Conservation (phyloP, 1,140 invertebrate species). For the Drosophila nigromelanica region DNA sequence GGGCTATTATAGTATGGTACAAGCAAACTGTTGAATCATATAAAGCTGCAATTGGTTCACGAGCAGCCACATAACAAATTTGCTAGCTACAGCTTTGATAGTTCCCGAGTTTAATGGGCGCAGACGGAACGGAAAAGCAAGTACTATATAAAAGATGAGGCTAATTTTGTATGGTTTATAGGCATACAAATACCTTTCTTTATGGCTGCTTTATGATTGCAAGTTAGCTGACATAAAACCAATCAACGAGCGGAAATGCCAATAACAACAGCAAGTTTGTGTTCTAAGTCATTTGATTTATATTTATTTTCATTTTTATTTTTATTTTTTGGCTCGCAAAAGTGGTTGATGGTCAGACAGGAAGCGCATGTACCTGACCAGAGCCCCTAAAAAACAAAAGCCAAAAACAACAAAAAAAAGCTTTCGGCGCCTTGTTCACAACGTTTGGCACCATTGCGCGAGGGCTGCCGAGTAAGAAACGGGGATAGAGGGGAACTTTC, state of each 20-base stretch:
- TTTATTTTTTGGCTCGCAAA: neutral
- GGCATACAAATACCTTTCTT: neutral
- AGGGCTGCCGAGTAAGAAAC: neutral
- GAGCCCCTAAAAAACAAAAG: too few relatives aligned
- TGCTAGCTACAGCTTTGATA: too few relatives aligned
- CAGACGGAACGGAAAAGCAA: neutral
- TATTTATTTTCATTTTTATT: too few relatives aligned
- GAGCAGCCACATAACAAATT: too few relatives aligned
- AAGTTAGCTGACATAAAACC: neutral
- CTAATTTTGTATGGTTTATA: neutral
- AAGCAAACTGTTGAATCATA: too few relatives aligned
- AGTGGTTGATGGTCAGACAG: neutral
- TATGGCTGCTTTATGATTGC: neutral
- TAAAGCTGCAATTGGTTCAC: too few relatives aligned
- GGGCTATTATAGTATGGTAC: too few relatives aligned
- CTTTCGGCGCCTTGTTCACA: slow-evolving; percentile 34
- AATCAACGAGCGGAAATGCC: slow-evolving; percentile 19
- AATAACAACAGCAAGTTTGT: slow-evolving; percentile 42
- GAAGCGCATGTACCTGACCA: neutral
- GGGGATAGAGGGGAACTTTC: slow-evolving; percentile 50
- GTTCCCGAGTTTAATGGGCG: too few relatives aligned
- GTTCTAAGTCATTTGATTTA: slow-evolving; percentile 57
- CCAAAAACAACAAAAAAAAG: slow-evolving; percentile 1
- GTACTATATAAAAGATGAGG: neutral
- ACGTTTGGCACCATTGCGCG: slow-evolving; percentile 19